Base-by-base conservation (phyloP, 1,140 invertebrate species). In the Apis florea region DNA sequence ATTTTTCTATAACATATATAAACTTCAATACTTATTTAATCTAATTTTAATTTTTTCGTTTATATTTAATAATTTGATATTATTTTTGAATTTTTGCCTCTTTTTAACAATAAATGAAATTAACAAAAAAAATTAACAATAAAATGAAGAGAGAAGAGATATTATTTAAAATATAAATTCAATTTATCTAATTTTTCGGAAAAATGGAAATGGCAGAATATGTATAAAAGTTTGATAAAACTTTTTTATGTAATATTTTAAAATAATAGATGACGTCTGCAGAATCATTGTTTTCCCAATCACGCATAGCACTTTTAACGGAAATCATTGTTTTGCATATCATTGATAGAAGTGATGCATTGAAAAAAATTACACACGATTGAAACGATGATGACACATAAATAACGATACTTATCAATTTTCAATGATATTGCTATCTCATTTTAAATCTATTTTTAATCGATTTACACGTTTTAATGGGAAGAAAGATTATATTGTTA, bases 291-390 rank as follows among this genome's bases (percentile, higher is more conserved):
- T 75, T 75, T 17, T 19, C 51, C 71, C 31, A 17, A 74, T 67
- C 71, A 80, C 70, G 79, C 71, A 40, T 10, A 13, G 1, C n/a
- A 58, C 2, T 56, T 26, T 13, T 49, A 73, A 80, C 78, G 78
- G 69, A 79, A 66, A 64, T 49, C 51, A 49, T 73, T 63, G n/a
- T 71, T 13, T 19, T 53, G 51, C 58, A 6, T n/a, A 15, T 19
- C 51, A 19, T 40, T 66, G 51, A 4, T n/a, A 79, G 21, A 70
- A 71, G 31, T 24, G n/a, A 53, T 21, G 15, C 56, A 24, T 26
- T 47, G 21, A n/a, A 61, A 61, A n/a, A 40, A 76, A 54, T n/a
- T 56, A 61, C 24, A 51, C 21, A 17, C 24, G 9, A 8, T 75
- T 31, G 4, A 1, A 47, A 15, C 8, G 10, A 49, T n/a, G 17